Conservation (phyloP, 2,113 vertebrate genomes). For the Chlorocebus sabaeus region DNA sequence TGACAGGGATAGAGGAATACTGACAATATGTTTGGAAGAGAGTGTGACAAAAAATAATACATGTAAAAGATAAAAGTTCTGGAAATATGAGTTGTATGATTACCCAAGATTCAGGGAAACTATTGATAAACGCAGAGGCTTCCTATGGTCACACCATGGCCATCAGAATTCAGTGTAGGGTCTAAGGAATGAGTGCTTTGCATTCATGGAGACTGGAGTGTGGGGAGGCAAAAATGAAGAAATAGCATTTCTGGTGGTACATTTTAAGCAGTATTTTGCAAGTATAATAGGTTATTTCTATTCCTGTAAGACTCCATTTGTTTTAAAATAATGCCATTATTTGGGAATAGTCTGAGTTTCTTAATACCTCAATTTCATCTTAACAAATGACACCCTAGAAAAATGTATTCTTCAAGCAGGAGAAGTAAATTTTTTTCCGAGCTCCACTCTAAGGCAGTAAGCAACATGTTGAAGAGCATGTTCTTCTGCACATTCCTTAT, state of each 20-base stretch:
- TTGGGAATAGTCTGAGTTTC: slow-evolving; percentile 46
- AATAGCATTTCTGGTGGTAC: background rate
- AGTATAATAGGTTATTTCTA: slow-evolving; percentile 64
- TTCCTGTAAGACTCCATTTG: slow-evolving; percentile 62
- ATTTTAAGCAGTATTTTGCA: slow-evolving; percentile 63
- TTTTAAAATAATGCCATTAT: slow-evolving; percentile 63
- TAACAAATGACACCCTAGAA: slow-evolving; percentile 45
- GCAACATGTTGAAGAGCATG: background rate
- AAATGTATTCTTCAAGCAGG: slow-evolving; percentile 12
- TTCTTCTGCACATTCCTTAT: background rate
- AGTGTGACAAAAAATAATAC: background rate
- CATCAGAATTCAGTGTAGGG: background rate
- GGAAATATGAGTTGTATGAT: background rate
- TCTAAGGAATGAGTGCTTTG: background rate
- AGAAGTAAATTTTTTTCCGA: background rate
- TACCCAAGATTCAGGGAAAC: background rate
- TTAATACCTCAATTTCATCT: slow-evolving; percentile 61
- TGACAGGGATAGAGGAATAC: background rate
- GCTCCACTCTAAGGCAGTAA: background rate
- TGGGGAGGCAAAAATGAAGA: background rate
- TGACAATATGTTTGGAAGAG: background rate
- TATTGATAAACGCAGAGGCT: background rate
- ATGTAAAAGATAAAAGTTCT: background rate
- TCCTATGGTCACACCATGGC: background rate
- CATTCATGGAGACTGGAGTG: background rate